Conservation (phyloP, 1,140 invertebrate genomes). For the Saxidomus purpurata region DNA sequence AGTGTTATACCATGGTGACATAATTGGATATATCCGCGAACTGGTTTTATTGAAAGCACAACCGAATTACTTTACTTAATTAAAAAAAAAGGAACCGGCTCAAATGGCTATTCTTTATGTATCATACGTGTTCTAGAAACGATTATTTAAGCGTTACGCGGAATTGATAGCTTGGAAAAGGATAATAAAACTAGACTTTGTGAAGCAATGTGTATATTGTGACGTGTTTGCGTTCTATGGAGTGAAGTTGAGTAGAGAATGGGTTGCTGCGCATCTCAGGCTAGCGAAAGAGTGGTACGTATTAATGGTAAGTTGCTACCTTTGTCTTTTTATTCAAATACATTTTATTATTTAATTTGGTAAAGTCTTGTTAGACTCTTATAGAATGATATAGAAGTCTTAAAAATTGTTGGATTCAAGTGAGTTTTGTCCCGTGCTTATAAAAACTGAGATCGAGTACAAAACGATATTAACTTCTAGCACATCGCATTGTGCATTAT, state of each 20-base stretch:
- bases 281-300: background rate
- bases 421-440: too few species aligned
- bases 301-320: background rate
- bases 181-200: too few species aligned
- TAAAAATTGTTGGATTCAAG: too few species aligned
- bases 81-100: background rate
- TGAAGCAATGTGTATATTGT: background rate
- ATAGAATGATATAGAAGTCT: too few species aligned
- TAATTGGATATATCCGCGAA: background rate
- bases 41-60: background rate
- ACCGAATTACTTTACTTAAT: background rate
- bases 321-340: too few species aligned
- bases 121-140: background rate
- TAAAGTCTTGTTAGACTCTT: too few species aligned
- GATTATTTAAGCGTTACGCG: background rate
- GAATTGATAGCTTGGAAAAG: background rate
- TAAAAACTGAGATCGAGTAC: too few species aligned
- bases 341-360: too few species aligned
- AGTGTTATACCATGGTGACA: background rate
- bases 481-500: too few species aligned
- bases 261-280: background rate
- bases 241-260: background rate
- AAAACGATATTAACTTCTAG: too few species aligned
- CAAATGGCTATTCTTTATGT: background rate
- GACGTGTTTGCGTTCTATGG: background rate